phyloP scores from a whole-genome alignment of 1,140 invertebrate genomes.

The Trichomalopsis sarcophagae region DNA sequence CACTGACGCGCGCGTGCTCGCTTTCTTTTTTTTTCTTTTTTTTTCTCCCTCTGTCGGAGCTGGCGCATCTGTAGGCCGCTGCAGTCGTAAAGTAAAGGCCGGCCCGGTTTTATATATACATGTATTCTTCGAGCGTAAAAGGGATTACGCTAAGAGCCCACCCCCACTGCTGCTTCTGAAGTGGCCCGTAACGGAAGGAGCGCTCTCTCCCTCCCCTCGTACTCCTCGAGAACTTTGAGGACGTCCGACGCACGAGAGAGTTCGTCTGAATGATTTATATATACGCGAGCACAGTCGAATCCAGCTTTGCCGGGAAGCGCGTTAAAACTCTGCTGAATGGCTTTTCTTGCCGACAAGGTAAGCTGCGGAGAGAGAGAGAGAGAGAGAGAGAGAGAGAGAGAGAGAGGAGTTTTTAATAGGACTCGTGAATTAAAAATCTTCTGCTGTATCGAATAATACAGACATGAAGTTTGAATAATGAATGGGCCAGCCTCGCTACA shows the following conservation, averaged over 20 bases:
- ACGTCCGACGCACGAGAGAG: conserved; percentile 10
- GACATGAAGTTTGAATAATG: not conserved
- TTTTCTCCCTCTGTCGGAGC: not conserved
- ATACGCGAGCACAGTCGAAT: not conserved
- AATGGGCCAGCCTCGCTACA: not conserved
- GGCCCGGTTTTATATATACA: not conserved
- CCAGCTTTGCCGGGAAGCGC: not conserved
- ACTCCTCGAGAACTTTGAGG: conserved; percentile 6
- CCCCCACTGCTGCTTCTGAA: not conserved
- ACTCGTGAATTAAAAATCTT: conserved; percentile 1
- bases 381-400: not conserved
- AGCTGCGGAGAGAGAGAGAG: too few relatives aligned
- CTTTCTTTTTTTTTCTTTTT: not conserved
- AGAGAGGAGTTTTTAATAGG: not conserved
- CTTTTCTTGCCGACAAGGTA: not conserved
- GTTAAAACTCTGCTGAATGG: conserved; percentile 9
- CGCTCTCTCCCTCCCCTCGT: not conserved
- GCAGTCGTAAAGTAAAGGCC: not conserved
- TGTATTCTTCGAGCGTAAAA: conserved; percentile 13
- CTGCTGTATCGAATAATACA: not conserved
- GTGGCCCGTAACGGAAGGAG: not conserved
- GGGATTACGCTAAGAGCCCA: conserved; percentile 31
- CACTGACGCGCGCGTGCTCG: not conserved
- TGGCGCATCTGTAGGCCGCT: not conserved
- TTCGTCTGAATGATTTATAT: not conserved